These are phyloP conservation scores for Drosophila merina DNA, from an alignment of 2,888 invertebrate species.

Conservation along the genomic window DNA sequence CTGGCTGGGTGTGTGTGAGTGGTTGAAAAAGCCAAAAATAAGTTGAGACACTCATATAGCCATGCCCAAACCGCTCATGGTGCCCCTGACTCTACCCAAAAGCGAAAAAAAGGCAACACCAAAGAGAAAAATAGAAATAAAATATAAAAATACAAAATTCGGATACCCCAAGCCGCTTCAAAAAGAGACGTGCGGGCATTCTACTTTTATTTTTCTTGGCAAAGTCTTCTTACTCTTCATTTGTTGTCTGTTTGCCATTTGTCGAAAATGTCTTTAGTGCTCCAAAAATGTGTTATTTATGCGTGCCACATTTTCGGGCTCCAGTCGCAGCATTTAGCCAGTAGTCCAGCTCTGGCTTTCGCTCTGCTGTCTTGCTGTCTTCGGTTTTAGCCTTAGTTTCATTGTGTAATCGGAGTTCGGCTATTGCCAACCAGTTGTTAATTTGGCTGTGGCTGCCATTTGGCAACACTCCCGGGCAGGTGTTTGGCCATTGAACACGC, in stretches of 20 bases:
- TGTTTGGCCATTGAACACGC: constrained; percentile 39
- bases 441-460: constrained; percentile 59
- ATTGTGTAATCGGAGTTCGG: constrained; percentile 61
- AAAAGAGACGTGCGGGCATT: constrained; percentile 20
- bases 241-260: constrained; percentile 27
- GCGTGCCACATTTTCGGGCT: constrained; percentile 44
- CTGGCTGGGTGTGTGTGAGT: constrained; percentile 11
- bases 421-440: constrained; percentile 67
- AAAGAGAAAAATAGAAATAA: constrained; percentile 18
- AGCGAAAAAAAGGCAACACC: constrained; percentile 18
- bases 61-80: constrained; percentile 43
- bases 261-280: constrained; percentile 34
- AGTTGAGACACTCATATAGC: constrained; percentile 44
- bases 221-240: constrained; percentile 29
- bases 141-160: constrained; percentile 27
- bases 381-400: constrained; percentile 3
- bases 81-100: constrained; percentile 7
- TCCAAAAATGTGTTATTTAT: constrained; percentile 50
- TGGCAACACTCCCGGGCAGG: constrained; percentile 57
- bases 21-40: constrained; percentile 56
- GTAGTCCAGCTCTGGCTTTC: constrained; percentile 5
- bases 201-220: constrained; percentile 39
- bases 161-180: constrained; percentile 22
- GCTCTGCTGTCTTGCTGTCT: background rate
- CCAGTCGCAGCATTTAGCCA: constrained; percentile 9